Evolutionary conservation across 2,113 vertebrate species (phyloP).

Genomic region (Silurus meridionalis): DNA sequence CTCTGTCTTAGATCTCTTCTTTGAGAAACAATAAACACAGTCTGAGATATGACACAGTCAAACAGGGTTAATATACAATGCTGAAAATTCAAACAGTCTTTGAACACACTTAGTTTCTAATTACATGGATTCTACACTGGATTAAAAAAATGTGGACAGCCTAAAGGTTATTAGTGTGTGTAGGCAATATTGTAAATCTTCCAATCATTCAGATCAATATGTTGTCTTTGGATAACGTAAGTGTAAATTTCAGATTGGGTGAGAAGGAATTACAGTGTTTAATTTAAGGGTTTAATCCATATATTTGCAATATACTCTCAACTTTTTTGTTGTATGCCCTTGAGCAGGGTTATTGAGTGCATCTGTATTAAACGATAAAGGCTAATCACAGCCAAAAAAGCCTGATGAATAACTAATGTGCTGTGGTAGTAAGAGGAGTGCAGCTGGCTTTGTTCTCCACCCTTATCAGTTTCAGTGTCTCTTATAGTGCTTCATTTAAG

Average conservation of each 20-base stretch:
- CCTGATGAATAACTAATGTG: conserved; percentile 25
- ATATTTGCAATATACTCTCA: not conserved
- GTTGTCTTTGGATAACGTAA: not conserved
- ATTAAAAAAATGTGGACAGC: not conserved
- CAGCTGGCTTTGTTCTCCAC: conserved; percentile 19
- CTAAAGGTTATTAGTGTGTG: not conserved
- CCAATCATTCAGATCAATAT: not conserved
- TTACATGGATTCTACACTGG: not conserved
- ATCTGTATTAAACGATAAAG: conserved; percentile 32
- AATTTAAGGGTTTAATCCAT: not conserved
- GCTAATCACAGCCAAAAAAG: conserved; percentile 12
- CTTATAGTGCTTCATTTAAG: not conserved
- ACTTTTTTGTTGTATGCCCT: conserved; percentile 11
- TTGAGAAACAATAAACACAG: not conserved
- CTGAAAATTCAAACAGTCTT: not conserved
- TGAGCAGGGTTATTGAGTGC: conserved; percentile 30
- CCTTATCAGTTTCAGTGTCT: not conserved
- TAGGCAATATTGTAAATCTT: not conserved
- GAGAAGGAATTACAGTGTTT: not conserved
- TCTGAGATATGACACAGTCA: not conserved
- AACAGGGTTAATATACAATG: not conserved
- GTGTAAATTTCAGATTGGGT: not conserved
- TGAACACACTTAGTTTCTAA: not conserved
- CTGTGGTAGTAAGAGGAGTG: not conserved
- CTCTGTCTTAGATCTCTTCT: not conserved